Base-by-base conservation (phyloP, 1,140 invertebrate genomes). In the Hylaeus volcanicus region DNA sequence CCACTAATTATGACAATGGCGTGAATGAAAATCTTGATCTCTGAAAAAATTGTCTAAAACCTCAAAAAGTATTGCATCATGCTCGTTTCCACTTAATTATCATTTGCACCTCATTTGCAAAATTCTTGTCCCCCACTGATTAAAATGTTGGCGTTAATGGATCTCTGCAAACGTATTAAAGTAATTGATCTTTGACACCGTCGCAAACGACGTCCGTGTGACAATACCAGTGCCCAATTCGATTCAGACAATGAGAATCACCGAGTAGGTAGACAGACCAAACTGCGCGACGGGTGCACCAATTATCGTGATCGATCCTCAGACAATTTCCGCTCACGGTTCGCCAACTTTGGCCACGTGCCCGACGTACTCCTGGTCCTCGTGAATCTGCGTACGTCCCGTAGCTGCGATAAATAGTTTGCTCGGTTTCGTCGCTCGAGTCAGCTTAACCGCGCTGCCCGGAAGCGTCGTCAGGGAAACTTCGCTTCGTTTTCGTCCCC, bases 271-370 rank as follows among this genome's bases (percentile, higher is more conserved):
- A 5, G 56, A 81, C 73, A 76, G 72, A 60, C 60, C 26, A 48
- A 58, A 56, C 65, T 79, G 63, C 73, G 53, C 71, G 70, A 70
- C 55, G 79, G 72, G 82, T 65, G 66, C 68, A 61, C 70, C 79
- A 79, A 86, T 86, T 86, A 86, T 82, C 75, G 60, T 72, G 68
- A 66, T 63, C 74, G 83, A 85, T 85, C 71, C 63, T 55, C 68
- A 11, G 11, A 37, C 41, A 64, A 79, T 72, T 72, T 72, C 69
- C 45, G 51, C 4, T 3, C 15, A 1, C 12, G 37, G n/a, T 51
- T 63, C 43, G 51, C 74, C 41, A 66, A 79, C 65, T 77, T 79
- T 86, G 84, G 84, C 84, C 68, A 77, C 79, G 63, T 81, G 82
- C 84, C 82, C 84, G 69, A 73, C 41, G 45, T 77, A 26, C 9